Evolutionary conservation across 2,113 vertebrate genomes (phyloP), one percentile per base, ranked within the genome.

Genomic region (Sorex fumeus): DNA sequence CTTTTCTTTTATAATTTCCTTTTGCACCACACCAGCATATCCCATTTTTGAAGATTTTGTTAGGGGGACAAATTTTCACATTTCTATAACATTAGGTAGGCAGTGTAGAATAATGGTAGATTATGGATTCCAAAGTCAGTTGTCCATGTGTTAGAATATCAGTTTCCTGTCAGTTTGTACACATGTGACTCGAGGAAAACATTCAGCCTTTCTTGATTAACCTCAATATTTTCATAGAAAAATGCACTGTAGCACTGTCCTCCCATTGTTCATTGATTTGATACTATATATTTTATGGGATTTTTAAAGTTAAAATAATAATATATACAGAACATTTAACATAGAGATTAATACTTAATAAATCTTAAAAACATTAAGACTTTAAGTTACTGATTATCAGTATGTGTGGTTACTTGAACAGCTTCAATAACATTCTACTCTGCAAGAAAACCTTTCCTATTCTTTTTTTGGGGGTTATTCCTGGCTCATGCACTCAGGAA

Each of bases 271-370:
- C n/a, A n/a, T n/a, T n/a, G n/a, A n/a, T n/a, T 75, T 88, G 78
- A 87, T n/a, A 85, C 81, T n/a, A 76, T 4, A 13, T 88, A 40
- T 4, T 78, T 82, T 78, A 32, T 43, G 88, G 62, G 62, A 27
- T 92, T 92, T 71, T 84, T 40, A 40, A 85, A 82, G 28, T 81
- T 84, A 87, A 84, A 87, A 87, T 78, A 94, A 87, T 67, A 79
- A 70, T 32, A 3, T 40, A 62, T 67, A 11, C 36, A 85, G 71
- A 84, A 32, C 80, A 89, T 75, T 64, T 75, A 86, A 15, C 72
- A 87, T 60, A 90, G 19, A 77, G 4, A 18, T 53, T 53, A 53
- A 53, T 53, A 3, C 32, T 88, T 90, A 43, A 79, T 28, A 57
- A 36, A 76, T 69, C 78, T 70, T 47, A 90, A 53, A 53, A 53